A percentile compares a stretch with the other conserved stretches of the same genome.
Evolutionary conservation across 2,888 invertebrate genomes (phyloP).

Genomic region (Hedychridium roseum): DNA sequence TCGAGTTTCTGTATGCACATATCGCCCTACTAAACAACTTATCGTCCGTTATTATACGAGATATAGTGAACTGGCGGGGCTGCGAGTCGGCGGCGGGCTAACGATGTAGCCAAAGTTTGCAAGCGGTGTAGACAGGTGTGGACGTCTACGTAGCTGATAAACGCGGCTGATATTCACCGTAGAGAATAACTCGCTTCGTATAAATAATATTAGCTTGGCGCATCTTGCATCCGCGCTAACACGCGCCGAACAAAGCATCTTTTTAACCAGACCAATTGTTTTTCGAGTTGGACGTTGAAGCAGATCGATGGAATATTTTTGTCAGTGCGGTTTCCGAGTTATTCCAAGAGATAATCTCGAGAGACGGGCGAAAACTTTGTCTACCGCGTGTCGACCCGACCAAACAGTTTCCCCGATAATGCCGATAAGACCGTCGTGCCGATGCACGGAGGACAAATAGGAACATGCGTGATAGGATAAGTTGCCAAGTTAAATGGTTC

Average conservation of each 20-base stretch:
- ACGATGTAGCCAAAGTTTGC: constrained; percentile 47
- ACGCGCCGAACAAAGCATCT: no score
- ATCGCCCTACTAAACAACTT: constrained; percentile 55
- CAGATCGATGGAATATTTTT: no score
- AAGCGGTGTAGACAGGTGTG: constrained; percentile 31
- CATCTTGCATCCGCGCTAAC: no score
- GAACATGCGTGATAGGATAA: constrained; percentile 57
- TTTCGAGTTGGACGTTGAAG: no score
- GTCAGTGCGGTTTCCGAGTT: no score
- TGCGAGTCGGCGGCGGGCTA: constrained; percentile 36
- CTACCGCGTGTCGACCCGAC: no score
- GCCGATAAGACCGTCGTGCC: constrained; percentile 31
- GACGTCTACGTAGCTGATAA: constrained; percentile 38
- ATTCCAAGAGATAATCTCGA: no score
- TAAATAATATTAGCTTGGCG: no score
- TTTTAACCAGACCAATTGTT: no score
- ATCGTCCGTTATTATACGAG: constrained; percentile 53
- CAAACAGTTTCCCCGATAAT: constrained; percentile 35
- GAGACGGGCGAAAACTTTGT: no score
- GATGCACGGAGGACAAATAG: constrained; percentile 48
- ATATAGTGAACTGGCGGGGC: constrained; percentile 28
- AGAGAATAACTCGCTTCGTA: no score
- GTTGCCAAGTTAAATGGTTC: constrained; percentile 60
- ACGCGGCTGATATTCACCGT: no score
- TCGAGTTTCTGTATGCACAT: constrained; percentile 53